These are phyloP conservation scores for Notarius lentiginosus DNA, from an alignment of 2,113 vertebrate species.

Conservation along the genomic window DNA sequence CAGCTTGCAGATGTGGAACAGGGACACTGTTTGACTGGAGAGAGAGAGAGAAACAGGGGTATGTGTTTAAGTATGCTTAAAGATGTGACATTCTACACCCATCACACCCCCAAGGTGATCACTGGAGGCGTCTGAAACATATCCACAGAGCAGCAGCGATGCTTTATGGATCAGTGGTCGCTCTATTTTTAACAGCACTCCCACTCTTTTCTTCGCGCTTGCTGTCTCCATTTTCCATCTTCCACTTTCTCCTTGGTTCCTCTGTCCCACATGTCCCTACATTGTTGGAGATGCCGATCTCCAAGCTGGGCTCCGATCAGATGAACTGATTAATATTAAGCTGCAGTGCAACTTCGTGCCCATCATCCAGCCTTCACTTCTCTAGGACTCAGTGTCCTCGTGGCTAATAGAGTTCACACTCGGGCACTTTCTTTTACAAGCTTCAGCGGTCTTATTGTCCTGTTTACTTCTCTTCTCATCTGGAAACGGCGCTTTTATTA, in stretches of 20 bases:
- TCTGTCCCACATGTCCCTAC: neutral
- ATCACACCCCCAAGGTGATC: constrained; percentile 41
- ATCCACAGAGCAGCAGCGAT: constrained; percentile 47
- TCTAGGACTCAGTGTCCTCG: neutral
- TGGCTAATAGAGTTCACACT: neutral
- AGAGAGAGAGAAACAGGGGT: neutral
- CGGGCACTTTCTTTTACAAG: constrained; percentile 44
- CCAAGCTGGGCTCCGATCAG: neutral
- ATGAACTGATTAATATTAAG: neutral
- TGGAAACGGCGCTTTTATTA: constrained; percentile 45
- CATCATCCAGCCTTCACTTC: neutral
- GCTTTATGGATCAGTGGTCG: neutral
- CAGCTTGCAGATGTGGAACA: constrained; percentile 71
- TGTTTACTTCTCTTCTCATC: constrained; percentile 62
- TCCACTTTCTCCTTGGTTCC: neutral
- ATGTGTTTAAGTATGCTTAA: neutral
- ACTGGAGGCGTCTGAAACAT: constrained; percentile 58
- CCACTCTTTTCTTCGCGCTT: neutral
- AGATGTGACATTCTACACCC: neutral
- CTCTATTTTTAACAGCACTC: constrained; percentile 33
- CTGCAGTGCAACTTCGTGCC: neutral
- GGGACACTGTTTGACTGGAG: constrained; percentile 49
- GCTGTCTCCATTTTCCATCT: neutral
- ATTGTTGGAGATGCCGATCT: neutral
- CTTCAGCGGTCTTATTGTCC: constrained; percentile 52